Conservation (phyloP, 2,113 vertebrate species). For the Callorhinus ursinus region DNA sequence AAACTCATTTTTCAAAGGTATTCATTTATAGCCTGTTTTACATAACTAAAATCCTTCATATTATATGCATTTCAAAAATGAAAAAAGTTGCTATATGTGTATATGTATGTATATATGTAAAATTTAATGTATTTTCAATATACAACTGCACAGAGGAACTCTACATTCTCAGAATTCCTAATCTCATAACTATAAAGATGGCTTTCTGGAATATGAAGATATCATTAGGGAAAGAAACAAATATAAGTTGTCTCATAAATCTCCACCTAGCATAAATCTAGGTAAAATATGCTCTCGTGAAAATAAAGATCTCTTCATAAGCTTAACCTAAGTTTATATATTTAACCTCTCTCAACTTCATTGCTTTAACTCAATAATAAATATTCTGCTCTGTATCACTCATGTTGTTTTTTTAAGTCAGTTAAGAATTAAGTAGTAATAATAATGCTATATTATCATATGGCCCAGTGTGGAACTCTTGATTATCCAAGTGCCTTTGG, state of each 20-base stretch:
- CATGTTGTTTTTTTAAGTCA: background rate
- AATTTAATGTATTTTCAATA: background rate
- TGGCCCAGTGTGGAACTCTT: constrained; percentile 65
- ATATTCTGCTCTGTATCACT: background rate
- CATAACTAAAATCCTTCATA: background rate
- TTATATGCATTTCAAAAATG: background rate
- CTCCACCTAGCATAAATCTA: background rate
- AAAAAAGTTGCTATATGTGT: background rate
- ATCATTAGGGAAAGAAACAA: constrained; percentile 28
- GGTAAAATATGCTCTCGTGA: background rate
- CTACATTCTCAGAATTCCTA: constrained; percentile 29
- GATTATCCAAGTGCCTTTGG: constrained; percentile 83
- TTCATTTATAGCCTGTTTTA: background rate
- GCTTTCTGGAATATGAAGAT: background rate
- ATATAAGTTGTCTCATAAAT: background rate
- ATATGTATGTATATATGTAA: background rate
- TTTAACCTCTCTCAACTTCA: background rate
- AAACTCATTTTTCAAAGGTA: background rate
- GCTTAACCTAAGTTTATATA: background rate
- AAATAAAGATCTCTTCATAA: constrained; percentile 29
- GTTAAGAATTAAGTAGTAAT: constrained; percentile 24
- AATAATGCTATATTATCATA: background rate
- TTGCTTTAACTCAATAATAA: background rate
- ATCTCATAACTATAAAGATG: background rate
- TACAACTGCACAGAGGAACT: background rate